Evolutionary conservation across 2,113 vertebrate genomes (phyloP).

Genomic region (Phaetusa simplex): DNA sequence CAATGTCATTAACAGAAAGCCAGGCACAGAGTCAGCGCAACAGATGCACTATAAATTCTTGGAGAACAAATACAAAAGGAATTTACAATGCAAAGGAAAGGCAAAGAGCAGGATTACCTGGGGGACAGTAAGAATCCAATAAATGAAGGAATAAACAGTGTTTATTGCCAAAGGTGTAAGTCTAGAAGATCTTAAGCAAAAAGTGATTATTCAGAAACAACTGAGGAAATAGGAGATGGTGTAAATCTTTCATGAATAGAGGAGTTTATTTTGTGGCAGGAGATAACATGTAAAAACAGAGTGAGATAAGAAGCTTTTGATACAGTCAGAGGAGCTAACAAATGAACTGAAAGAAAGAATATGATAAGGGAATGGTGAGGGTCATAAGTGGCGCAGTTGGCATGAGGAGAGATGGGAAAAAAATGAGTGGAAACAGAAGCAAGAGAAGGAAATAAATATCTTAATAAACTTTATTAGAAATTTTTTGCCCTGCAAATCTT

Average conservation of each 20-base stretch:
- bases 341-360: not conserved
- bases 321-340: not conserved
- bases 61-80: not conserved
- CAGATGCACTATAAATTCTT: not conserved
- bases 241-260: not conserved
- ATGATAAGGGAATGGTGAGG: not conserved
- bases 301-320: not conserved
- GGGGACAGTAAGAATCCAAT: not conserved
- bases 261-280: not conserved
- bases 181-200: not conserved
- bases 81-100: not conserved
- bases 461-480: not conserved
- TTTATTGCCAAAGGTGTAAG: not conserved
- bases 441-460: not conserved
- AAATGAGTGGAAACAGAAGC: not conserved
- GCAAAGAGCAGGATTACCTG: not conserved
- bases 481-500: not conserved
- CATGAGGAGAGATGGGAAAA: not conserved
- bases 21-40: not conserved
- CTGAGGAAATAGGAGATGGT: not conserved
- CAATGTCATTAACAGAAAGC: not conserved
- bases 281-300: not conserved
- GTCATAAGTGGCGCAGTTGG: not conserved
- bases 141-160: not conserved
- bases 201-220: not conserved